Percentiles rank a stretch among this genome's conserved stretches.
Evolutionary conservation across 2,113 vertebrate genomes (phyloP).

Genomic region (Nematolebias whitei): DNA sequence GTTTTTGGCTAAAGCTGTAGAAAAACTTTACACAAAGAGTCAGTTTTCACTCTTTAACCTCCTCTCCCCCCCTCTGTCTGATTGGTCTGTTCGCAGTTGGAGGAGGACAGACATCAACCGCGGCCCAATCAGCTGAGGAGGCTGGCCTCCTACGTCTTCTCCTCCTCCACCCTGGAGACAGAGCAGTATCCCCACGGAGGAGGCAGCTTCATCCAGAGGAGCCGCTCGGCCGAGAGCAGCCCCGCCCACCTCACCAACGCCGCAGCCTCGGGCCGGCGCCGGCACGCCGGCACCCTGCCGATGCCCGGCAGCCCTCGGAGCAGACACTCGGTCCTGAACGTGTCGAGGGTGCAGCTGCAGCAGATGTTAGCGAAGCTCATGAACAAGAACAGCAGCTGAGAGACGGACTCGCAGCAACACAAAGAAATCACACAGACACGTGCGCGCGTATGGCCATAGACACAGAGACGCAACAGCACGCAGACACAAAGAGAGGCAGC

Average conservation of each 20-base stretch:
- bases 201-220: constrained; percentile 95
- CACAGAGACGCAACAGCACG: not conserved
- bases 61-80: constrained; percentile 88
- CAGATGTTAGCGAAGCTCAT: constrained; percentile 97
- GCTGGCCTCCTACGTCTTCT: constrained; percentile 99
- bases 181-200: constrained; percentile 92
- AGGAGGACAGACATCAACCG: constrained; percentile 91
- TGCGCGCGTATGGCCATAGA: not conserved
- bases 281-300: constrained; percentile 67
- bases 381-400: constrained; percentile 91
- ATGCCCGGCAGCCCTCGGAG: constrained; percentile 89
- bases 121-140: constrained; percentile 97
- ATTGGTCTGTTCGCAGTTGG: constrained; percentile 98
- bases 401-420: constrained; percentile 17
- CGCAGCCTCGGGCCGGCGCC: constrained; percentile 53
- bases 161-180: constrained; percentile 97
- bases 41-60: constrained; percentile 78
- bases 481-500: constrained; percentile 20
- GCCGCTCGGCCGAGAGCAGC: constrained; percentile 98
- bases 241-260: constrained; percentile 87
- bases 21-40: not conserved
- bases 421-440: not conserved
- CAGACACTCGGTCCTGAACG: constrained; percentile 93
- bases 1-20: constrained; percentile 48
- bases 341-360: constrained; percentile 93